Percentiles rank a stretch among this genome's conserved stretches.
phyloP scores from a whole-genome alignment of 2,113 vertebrate genomes.

The Taurulus bubalis region DNA sequence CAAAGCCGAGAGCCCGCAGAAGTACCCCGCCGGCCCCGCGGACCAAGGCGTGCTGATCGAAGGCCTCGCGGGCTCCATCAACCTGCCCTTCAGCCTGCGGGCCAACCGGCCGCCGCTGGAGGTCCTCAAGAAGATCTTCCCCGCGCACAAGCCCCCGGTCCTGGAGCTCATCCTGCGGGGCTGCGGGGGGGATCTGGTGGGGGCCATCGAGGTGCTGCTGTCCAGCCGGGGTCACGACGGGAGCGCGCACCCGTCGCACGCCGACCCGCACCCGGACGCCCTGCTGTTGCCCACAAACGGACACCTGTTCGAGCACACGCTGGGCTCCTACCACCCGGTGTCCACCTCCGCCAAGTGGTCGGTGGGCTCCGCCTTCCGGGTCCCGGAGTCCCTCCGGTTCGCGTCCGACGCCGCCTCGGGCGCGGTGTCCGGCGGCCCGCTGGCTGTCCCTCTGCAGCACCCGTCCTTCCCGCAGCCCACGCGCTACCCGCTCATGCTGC shows the following conservation, averaged over 20 bases:
- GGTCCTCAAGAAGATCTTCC: conserved; percentile 97
- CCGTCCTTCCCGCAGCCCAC: conserved; percentile 93
- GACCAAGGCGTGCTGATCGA: conserved; percentile 92
- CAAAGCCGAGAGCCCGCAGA: conserved; percentile 87
- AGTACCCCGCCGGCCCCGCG: conserved; percentile 80
- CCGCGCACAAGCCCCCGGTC: conserved; percentile 93
- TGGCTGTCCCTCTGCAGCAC: conserved; percentile 91
- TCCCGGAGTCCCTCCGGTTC: conserved; percentile 93
- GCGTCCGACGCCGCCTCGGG: conserved; percentile 86
- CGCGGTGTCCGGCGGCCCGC: conserved; percentile 85
- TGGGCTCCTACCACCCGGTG: conserved; percentile 93
- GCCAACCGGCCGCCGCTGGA: conserved; percentile 95
- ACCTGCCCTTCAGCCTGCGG: conserved; percentile 91
- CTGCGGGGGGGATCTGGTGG: conserved; percentile 95
- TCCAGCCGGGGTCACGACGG: conserved; percentile 87
- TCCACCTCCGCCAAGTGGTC: conserved; percentile 97
- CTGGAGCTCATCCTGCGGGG: conserved; percentile 96
- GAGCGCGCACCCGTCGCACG: conserved; percentile 41
- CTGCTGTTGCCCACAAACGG: conserved; percentile 89
- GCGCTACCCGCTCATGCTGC: conserved; percentile 94
- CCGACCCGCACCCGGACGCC: conserved; percentile 78
- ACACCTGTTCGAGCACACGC: conserved; percentile 92
- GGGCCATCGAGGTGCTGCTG: conserved; percentile 95
- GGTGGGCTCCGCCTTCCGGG: conserved; percentile 95
- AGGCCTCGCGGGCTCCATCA: conserved; percentile 90